These are phyloP conservation scores for Pollenia amentaria DNA, from an alignment of 2,888 invertebrate species.

Conservation along the genomic window DNA sequence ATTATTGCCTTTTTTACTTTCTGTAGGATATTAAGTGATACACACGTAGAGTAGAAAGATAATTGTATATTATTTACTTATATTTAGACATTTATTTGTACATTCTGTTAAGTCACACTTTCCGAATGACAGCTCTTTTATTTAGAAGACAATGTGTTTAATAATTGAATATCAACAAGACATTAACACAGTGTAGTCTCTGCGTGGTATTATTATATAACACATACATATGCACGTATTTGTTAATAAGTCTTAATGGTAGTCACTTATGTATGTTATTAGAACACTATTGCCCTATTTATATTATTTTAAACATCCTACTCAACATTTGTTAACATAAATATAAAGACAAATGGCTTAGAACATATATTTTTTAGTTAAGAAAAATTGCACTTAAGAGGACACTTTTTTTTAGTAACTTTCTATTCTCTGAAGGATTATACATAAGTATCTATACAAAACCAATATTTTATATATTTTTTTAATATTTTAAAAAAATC, in stretches of 20 bases:
- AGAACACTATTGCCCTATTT: background rate
- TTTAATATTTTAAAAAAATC: background rate
- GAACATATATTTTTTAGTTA: background rate
- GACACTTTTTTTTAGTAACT: background rate
- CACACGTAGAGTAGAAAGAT: too few species aligned
- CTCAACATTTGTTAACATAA: background rate
- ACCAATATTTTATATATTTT: background rate
- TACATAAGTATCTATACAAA: too few species aligned
- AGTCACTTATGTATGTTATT: background rate
- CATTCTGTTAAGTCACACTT: background rate
- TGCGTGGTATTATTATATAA: background rate
- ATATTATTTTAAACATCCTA: background rate
- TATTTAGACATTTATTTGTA: background rate
- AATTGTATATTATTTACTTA: background rate
- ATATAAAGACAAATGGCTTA: background rate
- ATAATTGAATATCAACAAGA: slow-evolving; percentile 3
- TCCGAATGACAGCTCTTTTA: too few species aligned
- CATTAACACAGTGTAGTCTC: background rate
- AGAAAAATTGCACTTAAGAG: background rate
- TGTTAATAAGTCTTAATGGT: background rate
- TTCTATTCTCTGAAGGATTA: too few species aligned
- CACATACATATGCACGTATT: background rate
- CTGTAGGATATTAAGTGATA: too few species aligned
- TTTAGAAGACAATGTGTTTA: background rate
- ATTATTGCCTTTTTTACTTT: too few species aligned